These are phyloP conservation scores for Rhyacophila evoluta DNA, from an alignment of 2,888 invertebrate species.

Conservation along the genomic window DNA sequence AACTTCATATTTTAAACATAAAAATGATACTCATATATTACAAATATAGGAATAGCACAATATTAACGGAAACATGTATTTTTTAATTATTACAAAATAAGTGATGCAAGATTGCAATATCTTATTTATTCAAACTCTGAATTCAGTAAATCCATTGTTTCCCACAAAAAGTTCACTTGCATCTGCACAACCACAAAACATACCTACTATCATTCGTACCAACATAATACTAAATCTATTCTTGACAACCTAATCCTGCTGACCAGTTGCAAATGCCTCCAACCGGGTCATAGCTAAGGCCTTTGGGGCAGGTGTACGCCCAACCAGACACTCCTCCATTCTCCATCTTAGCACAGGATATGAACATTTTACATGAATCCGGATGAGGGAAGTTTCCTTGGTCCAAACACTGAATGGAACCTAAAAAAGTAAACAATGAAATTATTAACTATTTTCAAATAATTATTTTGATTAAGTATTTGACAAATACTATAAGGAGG, in stretches of 20 bases:
- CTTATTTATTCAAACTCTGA: neutral
- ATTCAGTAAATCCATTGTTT: neutral
- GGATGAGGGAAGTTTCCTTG: slow-evolving; percentile 94
- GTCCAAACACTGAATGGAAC: slow-evolving; percentile 86
- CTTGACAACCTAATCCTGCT: slow-evolving; percentile 82
- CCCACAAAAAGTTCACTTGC: slow-evolving; percentile 13
- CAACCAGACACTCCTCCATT: slow-evolving; percentile 83
- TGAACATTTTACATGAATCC: slow-evolving; percentile 89
- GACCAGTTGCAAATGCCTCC: slow-evolving; percentile 94
- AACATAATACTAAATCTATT: slow-evolving; percentile 57
- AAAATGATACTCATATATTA: too few relatives aligned
- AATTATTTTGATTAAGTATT: too few relatives aligned
- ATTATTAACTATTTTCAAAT: too few relatives aligned
- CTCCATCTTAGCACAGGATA: slow-evolving; percentile 88
- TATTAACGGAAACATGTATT: too few relatives aligned
- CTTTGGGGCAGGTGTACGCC: slow-evolving; percentile 90
- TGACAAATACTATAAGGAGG: too few relatives aligned
- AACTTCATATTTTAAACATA: too few relatives aligned
- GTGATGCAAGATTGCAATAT: too few relatives aligned
- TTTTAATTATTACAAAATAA: too few relatives aligned
- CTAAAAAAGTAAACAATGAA: slow-evolving; percentile 64
- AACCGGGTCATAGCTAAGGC: slow-evolving; percentile 88
- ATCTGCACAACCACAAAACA: slow-evolving; percentile 28
- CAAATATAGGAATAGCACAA: too few relatives aligned
- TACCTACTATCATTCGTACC: neutral